Base-by-base conservation (phyloP, 2,797 vertebrate species). In the Fistularia tabacaria region DNA sequence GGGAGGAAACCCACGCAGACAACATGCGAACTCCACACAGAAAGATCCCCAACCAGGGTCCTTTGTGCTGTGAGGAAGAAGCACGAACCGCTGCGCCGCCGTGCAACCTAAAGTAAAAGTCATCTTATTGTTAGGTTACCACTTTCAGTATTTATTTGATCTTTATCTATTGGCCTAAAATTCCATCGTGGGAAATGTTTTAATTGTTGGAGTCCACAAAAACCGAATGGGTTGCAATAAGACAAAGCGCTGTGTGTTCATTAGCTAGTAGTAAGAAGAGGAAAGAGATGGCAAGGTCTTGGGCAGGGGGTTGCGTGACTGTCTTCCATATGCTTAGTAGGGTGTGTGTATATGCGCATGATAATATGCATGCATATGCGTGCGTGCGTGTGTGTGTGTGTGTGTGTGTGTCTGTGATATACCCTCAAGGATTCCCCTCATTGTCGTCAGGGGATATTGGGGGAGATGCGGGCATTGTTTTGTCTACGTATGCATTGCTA, bases 251-350 rank as follows among this genome's bases (percentile, higher is more conserved):
- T 44, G n/a, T 14, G 37, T 54, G 54, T 62, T 59, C 46, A 60
- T 79, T 44, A 49, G 42, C 10, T 63, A 7, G 70, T 60, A 59
- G 52, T 36, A 59, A 43, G 57, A 36, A 47, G 14, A 46, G 48
- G 38, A 49, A 57, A 49, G 49, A 63, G 54, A 41, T 57, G n/a
- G 54, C 46, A 25, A 53, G 49, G 51, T 43, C 52, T 56, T 48
- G 53, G 52, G 47, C 2, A 6, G 36, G 41, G 57, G 67, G 14
- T 84, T 61, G 83, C 69, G 74, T 83, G 83, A 82, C 80, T 49
- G 7, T 46, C 69, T 38, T 50, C 73, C 74, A 80, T 82, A 77
- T 87, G 79, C 64, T 78, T 63, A 52, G 59, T 10, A 63, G 59
- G 42, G 49, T 75, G 62, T 74, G 70, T 66, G 57, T 79, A 64